Conservation (phyloP, 2,888 invertebrate species). For the Epirrita christyi region DNA sequence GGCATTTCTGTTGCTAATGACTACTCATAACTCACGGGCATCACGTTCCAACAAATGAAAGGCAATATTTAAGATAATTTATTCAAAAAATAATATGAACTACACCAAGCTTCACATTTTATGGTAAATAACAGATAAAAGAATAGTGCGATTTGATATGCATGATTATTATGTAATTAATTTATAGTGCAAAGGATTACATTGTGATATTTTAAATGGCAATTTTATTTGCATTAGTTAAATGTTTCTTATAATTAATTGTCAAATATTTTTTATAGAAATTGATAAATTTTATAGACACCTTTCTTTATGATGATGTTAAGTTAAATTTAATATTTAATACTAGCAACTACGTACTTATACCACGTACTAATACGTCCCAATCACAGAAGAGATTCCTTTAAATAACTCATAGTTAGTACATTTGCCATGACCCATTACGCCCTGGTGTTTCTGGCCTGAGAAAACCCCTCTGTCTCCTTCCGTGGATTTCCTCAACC, state of each 20-base stretch:
- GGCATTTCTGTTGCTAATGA: constrained; percentile 47
- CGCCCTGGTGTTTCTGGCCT: no score
- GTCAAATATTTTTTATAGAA: neutral
- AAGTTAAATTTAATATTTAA: neutral
- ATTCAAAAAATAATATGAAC: constrained; percentile 50
- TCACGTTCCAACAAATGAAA: constrained; percentile 61
- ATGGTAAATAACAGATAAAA: constrained; percentile 39
- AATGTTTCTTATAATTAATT: neutral
- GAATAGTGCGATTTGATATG: constrained; percentile 40
- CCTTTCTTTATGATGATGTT: neutral
- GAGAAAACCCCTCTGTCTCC: no score
- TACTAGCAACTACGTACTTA: no score
- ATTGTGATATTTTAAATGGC: constrained; percentile 5
- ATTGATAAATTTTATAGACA: neutral
- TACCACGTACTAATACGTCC: no score
- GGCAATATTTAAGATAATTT: constrained; percentile 64
- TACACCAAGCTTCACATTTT: constrained; percentile 32
- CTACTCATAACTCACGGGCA: constrained; percentile 45
- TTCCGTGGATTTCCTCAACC: no score
- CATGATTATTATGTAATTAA: constrained; percentile 17
- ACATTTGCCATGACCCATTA: no score
- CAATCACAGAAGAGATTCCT: no score
- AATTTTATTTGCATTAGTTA: neutral
- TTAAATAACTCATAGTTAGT: no score
- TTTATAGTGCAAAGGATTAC: constrained; percentile 6